Evolutionary conservation across 1,140 invertebrate genomes (phyloP).

Genomic region (Drosophila asahinai): DNA sequence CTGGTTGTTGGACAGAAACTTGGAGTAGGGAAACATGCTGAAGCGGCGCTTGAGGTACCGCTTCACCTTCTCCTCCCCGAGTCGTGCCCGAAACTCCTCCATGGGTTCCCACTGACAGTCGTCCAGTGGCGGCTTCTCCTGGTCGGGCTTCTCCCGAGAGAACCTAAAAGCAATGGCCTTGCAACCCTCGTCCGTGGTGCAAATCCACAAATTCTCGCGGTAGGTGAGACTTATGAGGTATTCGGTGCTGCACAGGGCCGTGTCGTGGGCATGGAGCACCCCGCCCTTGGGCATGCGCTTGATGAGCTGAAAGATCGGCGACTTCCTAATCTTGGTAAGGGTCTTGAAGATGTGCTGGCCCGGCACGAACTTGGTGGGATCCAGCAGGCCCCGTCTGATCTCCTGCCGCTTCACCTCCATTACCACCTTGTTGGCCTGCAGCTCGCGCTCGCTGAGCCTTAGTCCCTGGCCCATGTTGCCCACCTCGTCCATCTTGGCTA

Average conservation of each 20-base stretch:
- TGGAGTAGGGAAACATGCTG: conserved; percentile 63
- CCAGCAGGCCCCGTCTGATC: conserved; percentile 37
- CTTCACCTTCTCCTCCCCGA: conserved; percentile 38
- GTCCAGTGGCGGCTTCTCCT: conserved; percentile 14
- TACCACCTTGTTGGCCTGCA: conserved; percentile 50
- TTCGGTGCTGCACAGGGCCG: conserved; percentile 87
- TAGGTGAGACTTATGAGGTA: conserved; percentile 84
- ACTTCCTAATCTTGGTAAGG: conserved; percentile 87
- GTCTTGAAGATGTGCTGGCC: conserved; percentile 88
- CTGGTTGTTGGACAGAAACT: conserved; percentile 87
- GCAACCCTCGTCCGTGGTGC: conserved; percentile 41
- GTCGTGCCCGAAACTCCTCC: conserved; percentile 84
- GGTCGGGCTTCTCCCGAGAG: conserved; percentile 72
- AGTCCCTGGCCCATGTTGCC: conserved; percentile 23
- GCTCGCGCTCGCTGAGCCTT: conserved; percentile 41
- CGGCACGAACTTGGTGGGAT: conserved; percentile 42
- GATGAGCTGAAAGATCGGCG: conserved; percentile 89
- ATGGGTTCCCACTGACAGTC: conserved; percentile 87
- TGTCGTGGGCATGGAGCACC: conserved; percentile 90
- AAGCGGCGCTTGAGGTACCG: conserved; percentile 48
- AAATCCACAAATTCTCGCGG: conserved; percentile 66
- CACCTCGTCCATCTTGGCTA: conserved; percentile 35
- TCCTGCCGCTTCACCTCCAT: conserved; percentile 44
- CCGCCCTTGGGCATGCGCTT: conserved; percentile 90
- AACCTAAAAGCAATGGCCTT: conserved; percentile 83